Evolutionary conservation across 2,113 vertebrate species (phyloP), one percentile per base, ranked within the genome.

Genomic region (Lonchura striata): DNA sequence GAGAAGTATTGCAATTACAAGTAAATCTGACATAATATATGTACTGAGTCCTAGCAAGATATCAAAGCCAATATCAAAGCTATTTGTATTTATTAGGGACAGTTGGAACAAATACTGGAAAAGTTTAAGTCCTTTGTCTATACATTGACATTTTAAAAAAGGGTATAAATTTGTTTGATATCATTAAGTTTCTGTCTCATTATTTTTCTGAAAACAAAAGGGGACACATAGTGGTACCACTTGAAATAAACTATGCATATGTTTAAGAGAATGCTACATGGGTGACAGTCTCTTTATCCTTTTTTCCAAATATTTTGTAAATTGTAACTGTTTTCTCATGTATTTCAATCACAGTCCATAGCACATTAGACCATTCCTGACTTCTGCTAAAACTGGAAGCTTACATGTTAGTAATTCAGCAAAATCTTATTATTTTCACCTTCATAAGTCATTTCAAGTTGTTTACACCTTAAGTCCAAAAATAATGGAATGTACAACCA

Each of bases 281-380:
- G 14, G 1, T 7, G 3, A 74, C 11, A 7, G 7, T 35, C 2
- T 7, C 3, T 76, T 59, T 21, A 30, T 44, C 1, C 1, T 53
- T 94, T 87, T 61, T 56, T 16, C 11, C 5, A 13, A 21, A 27
- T 47, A 11, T 60, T 92, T 86, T 3, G 0, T 37, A 65, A 72
- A 49, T 76, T 64, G 4, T 27, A 68, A 33, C 5, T 41, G 11
- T 13, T 82, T 88, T 65, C 68, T 77, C 35, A 37, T 5, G 16
- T n/a, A 20, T 44, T 80, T 82, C 37, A 33, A 5, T 59, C n/a
- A 50, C 13, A 65, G 24, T 2, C 4, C 11, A 16, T 18, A 57
- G 19, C 18, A 11, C 15, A 30, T 52, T 72, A 41, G 9, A 85
- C 1, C 16, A 57, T 61, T 90, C 21, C 30, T 50, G 7, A 61